Evolutionary conservation across 2,797 vertebrate species (phyloP), one percentile per base, ranked within the genome.

Genomic region (Siniperca scherzeri): DNA sequence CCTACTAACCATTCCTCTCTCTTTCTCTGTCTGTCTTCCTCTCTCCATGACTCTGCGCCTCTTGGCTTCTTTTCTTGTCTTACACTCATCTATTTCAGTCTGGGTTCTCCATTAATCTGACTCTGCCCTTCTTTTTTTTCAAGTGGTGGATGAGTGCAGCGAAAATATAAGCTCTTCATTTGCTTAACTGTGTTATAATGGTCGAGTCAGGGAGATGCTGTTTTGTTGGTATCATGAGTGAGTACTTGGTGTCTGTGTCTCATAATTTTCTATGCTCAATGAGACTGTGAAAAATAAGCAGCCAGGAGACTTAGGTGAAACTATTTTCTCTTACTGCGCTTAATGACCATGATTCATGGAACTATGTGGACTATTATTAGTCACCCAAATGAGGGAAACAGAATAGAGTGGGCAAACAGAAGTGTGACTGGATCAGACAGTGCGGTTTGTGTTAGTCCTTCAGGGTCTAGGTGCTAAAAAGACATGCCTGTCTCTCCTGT

Each of bases 41-140:
- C 78, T 75, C 68, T 73, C 74, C 27, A 44, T 56, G 70, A 77
- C 70, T 90, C 46, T 30, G 46, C 56, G 56, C 73, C 73, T 87
- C 71, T 90, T 53, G 50, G 67, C 83, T 78, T 88, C 78, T 87
- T 85, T 76, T 83, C 77, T 89, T 83, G 69, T 83, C 84, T 87
- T 72, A 87, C 84, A 72, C 88, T 91, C 86, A 84, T 92, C 85
- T 83, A 74, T 88, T 89, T 89, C 90, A 91, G 69, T 88, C 82
- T 64, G 82, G 67, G 12, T 78, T 90, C 85, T 87, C 83, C 64
- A 21, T 89, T 80, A 87, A 76, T 84, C 66, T 62, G 46, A 76
- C 80, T 86, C 53, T 85, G 70, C 70, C 69, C 57, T 81, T 82
- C 50, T 83, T 46, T 84, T 84, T 76, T 93, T 91, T 84, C 60